Conservation (phyloP, 2,888 invertebrate genomes). For the Anagyrus pseudococci region DNA sequence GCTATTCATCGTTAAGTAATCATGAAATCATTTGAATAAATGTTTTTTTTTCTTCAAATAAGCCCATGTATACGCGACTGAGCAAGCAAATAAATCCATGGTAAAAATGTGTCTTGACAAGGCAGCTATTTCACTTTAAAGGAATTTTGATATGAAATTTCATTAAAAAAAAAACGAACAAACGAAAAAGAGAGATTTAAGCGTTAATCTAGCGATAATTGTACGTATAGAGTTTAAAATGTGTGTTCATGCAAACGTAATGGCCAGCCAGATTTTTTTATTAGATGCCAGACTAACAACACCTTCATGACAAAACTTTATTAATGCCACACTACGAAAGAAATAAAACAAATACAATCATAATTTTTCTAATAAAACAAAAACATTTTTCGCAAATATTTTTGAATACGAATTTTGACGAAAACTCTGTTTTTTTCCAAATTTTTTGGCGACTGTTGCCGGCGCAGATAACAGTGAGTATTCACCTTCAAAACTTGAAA, state of each 20-base stretch:
- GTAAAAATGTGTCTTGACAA: constrained; percentile 33
- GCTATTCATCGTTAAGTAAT: constrained; percentile 5
- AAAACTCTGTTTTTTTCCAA: constrained; percentile 43
- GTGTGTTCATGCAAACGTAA: constrained; percentile 23
- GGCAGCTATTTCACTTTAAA: constrained; percentile 8
- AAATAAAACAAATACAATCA: constrained; percentile 8
- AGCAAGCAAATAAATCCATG: constrained; percentile 36
- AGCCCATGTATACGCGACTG: constrained; percentile 31
- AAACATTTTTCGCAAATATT: constrained; percentile 2
- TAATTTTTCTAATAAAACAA: constrained; percentile 9
- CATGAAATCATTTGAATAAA: not conserved
- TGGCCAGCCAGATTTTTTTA: constrained; percentile 28
- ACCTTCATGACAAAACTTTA: constrained; percentile 5
- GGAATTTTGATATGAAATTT: constrained; percentile 9
- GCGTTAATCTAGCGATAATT: constrained; percentile 40
- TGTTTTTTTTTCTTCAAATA: not conserved
- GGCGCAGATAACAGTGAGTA: constrained; percentile 61
- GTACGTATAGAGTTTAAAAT: constrained; percentile 13
- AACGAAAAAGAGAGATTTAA: constrained; percentile 46
- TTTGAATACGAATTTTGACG: constrained; percentile 59
- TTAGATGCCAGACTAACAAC: constrained; percentile 31
- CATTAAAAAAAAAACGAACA: constrained; percentile 36
- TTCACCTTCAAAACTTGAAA: constrained; percentile 47
- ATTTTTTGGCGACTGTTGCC: constrained; percentile 62
- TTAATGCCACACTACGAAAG: constrained; percentile 6